Evolutionary conservation across 2,888 invertebrate species (phyloP).

Genomic region (Furcula furcula): DNA sequence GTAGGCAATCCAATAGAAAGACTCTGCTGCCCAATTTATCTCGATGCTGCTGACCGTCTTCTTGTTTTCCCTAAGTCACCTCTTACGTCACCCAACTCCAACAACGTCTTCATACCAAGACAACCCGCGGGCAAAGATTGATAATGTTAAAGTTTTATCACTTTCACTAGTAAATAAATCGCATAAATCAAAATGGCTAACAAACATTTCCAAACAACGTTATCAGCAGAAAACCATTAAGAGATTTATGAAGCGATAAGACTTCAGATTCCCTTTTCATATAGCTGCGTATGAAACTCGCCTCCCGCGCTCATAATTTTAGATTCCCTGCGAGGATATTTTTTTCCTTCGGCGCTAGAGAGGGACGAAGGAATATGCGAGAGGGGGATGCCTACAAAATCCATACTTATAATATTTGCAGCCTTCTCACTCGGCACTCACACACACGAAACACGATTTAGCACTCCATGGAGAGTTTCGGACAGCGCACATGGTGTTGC

Average conservation of each 20-base stretch:
- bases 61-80: too few species aligned
- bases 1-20: too few species aligned
- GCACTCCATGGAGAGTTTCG: constrained; percentile 72
- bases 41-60: too few species aligned
- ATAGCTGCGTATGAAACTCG: constrained; percentile 51
- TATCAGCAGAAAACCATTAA: constrained; percentile 51
- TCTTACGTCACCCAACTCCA: too few species aligned
- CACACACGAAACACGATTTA: constrained; percentile 64
- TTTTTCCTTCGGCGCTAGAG: constrained; percentile 60
- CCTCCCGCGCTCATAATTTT: constrained; percentile 65
- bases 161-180: too few species aligned
- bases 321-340: constrained; percentile 70
- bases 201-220: constrained; percentile 50
- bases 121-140: too few species aligned
- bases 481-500: constrained; percentile 54
- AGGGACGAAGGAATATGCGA: constrained; percentile 43
- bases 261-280: constrained; percentile 69
- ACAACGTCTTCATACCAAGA: too few species aligned
- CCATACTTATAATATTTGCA: constrained; percentile 82
- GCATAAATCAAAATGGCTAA: too few species aligned
- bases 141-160: too few species aligned
- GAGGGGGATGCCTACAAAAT: constrained; percentile 70
- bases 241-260: constrained; percentile 68
- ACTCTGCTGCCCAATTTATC: too few species aligned
- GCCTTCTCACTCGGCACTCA: constrained; percentile 71